Percentiles rank a stretch among this genome's conserved stretches.
Evolutionary conservation across 2,888 invertebrate genomes (phyloP).

Genomic region (Rotaria sp.): DNA sequence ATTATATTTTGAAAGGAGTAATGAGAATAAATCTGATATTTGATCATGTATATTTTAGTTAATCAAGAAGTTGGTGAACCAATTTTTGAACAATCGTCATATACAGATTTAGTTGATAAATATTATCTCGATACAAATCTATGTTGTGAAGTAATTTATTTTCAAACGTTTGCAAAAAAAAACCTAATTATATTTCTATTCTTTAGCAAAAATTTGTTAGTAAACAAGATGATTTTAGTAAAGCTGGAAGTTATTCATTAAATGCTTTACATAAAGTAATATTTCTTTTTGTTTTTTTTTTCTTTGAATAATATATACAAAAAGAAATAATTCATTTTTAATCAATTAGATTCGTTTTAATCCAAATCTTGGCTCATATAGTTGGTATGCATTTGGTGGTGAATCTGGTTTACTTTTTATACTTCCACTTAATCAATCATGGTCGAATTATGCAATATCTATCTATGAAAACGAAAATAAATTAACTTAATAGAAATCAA

Average conservation of each 20-base stretch:
- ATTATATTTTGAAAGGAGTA: no score
- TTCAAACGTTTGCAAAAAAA: not conserved
- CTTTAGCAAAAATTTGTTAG: slow-evolving; percentile 23
- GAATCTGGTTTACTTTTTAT: slow-evolving; percentile 19
- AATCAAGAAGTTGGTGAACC: not conserved
- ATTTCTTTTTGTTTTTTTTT: not conserved
- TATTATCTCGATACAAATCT: not conserved
- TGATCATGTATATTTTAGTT: not conserved
- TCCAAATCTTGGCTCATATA: slow-evolving; percentile 8
- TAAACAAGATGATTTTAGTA: slow-evolving; percentile 29
- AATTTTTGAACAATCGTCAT: not conserved
- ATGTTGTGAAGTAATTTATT: not conserved
- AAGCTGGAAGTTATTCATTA: slow-evolving; percentile 3
- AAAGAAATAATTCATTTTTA: not conserved
- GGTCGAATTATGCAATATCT: not conserved
- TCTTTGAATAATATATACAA: no score
- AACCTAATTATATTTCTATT: not conserved
- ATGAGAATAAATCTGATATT: no score
- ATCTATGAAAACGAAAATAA: not conserved
- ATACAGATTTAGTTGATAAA: slow-evolving; percentile 1
- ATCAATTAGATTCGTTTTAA: slow-evolving; percentile 19
- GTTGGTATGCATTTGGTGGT: not conserved
- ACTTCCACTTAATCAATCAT: not conserved
- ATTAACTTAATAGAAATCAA: not conserved
- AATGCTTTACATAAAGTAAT: slow-evolving; percentile 27